Evolutionary conservation across 2,888 invertebrate genomes (phyloP).

Genomic region (Buathra laborator): DNA sequence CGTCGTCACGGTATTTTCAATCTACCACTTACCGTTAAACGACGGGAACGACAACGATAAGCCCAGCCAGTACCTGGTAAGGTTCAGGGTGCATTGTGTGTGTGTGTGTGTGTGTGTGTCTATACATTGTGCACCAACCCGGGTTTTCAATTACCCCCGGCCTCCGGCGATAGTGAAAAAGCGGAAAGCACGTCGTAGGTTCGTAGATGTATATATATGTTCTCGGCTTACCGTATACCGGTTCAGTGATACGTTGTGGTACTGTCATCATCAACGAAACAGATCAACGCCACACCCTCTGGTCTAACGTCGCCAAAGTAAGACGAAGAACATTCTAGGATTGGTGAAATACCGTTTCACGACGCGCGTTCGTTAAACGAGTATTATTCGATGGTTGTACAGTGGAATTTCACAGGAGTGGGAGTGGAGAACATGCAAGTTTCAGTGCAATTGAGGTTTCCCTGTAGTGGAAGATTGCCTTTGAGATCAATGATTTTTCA

Average conservation of each 20-base stretch:
- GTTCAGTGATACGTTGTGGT: neutral
- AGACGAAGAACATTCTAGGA: neutral
- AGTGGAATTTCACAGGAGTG: neutral
- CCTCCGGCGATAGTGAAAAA: conserved; percentile 10
- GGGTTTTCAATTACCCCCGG: conserved; percentile 17
- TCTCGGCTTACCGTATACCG: neutral
- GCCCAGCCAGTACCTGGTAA: neutral
- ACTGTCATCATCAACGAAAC: neutral
- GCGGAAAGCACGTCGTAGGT: neutral
- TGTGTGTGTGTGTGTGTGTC: neutral
- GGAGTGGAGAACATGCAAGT: too few species aligned
- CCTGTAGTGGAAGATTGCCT: neutral
- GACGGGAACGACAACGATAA: conserved; percentile 26
- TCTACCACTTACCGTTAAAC: conserved; percentile 37
- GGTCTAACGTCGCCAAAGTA: neutral
- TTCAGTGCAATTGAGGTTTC: too few species aligned
- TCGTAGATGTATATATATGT: neutral
- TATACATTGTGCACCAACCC: conserved; percentile 5
- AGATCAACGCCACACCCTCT: neutral
- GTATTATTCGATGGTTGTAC: neutral
- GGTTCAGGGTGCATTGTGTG: conserved; percentile 2
- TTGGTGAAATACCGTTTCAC: neutral
- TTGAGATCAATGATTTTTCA: neutral
- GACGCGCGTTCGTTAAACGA: neutral
- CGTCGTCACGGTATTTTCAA: conserved; percentile 46